These are phyloP conservation scores for Paguma larvata DNA, from an alignment of 2,797 vertebrate genomes.

Conservation along the genomic window DNA sequence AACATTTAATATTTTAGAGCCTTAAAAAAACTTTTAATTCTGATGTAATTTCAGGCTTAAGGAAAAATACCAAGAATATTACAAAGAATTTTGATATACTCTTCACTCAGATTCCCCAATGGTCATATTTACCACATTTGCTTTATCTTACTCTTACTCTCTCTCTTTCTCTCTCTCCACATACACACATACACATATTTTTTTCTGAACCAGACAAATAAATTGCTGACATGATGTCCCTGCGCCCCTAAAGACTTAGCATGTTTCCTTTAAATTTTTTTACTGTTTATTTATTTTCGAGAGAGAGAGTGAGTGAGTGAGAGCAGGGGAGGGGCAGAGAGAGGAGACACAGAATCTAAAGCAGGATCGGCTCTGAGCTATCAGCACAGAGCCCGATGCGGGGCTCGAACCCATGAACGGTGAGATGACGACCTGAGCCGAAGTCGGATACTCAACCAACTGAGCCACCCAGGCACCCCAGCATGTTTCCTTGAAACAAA, in stretches of 20 bases:
- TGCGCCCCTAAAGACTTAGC: neutral
- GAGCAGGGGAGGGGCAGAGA: too few relatives aligned
- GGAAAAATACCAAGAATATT: neutral
- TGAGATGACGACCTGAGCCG: too few relatives aligned
- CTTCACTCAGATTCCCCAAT: neutral
- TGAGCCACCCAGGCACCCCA: too few relatives aligned
- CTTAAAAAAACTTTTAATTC: neutral
- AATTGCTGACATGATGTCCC: neutral
- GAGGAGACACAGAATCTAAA: too few relatives aligned
- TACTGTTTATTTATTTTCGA: too few relatives aligned
- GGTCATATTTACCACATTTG: neutral
- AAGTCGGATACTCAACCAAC: too few relatives aligned
- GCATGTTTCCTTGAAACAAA: neutral
- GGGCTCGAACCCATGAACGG: too few relatives aligned
- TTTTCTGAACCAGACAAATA: neutral
- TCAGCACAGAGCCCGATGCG: rapidly evolving
- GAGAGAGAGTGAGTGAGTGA: too few relatives aligned
- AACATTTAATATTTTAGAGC: neutral
- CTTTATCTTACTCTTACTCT: neutral
- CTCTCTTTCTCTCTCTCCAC: neutral
- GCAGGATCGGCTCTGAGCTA: too few relatives aligned
- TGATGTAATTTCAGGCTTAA: neutral
- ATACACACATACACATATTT: neutral
- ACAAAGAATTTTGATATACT: neutral
- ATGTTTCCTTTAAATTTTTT: neutral